These are phyloP conservation scores for Actinernus sp. DNA, from an alignment of 92 coral and sea anemone genomes.

Conservation along the genomic window DNA sequence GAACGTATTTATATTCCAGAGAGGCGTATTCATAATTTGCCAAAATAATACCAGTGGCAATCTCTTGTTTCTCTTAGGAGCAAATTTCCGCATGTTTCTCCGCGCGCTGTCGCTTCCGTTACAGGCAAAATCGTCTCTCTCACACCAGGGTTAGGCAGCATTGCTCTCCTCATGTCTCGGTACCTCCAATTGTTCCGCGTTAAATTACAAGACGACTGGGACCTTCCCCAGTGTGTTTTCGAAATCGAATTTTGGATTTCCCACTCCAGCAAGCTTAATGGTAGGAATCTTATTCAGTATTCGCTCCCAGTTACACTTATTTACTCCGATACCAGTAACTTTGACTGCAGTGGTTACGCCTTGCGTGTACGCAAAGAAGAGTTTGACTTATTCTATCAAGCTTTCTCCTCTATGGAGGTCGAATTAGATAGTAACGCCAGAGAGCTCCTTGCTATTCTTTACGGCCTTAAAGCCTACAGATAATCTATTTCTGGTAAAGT, in stretches of 20 bases:
- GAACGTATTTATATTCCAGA: no score
- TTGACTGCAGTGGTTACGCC: constrained; percentile 29
- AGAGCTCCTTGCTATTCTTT: constrained; percentile 19
- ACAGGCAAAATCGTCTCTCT: no score
- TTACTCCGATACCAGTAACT: constrained; percentile 28
- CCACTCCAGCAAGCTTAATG: constrained; percentile 7
- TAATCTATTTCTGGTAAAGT: not conserved
- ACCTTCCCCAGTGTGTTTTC: constrained; percentile 2
- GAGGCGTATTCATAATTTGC: no score
- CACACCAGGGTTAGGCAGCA: no score
- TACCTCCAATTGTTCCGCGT: no score
- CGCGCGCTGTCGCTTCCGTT: no score
- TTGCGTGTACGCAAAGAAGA: constrained; percentile 8
- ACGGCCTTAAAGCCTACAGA: no score
- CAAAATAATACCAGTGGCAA: no score
- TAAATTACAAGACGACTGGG: no score
- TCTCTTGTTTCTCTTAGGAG: no score
- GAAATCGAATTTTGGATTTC: constrained; percentile 26
- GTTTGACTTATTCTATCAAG: constrained; percentile 24
- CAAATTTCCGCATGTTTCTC: no score
- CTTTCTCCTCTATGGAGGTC: constrained; percentile 17
- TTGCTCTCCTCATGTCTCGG: no score
- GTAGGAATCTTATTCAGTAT: constrained; percentile 1
- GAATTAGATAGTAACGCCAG: constrained; percentile 26
- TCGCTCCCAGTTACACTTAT: constrained; percentile 14